Base-by-base conservation (phyloP, 2,797 vertebrate species). In the Iguana delicatissima region DNA sequence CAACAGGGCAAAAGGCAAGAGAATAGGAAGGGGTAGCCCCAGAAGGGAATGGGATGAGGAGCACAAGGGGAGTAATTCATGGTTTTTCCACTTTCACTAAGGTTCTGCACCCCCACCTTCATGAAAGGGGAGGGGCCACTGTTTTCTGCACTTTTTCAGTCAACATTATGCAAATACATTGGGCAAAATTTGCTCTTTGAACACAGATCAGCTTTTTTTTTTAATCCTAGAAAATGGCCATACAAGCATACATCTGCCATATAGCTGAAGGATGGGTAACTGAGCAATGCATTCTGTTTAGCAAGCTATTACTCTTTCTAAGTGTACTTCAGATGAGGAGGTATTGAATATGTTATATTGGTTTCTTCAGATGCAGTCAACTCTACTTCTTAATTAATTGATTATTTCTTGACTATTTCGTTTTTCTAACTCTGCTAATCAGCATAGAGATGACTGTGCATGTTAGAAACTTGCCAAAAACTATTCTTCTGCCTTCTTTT, bases 91-190 rank as follows among this genome's bases (percentile, higher is more conserved):
- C 42, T 42, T 42, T 42, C 42, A 42, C 42, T 42, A 42, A 3
- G 42, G 42, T 42, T 42, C 42, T 42, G 42, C 42, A 42, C 42
- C 42, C 42, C 42, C 42, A 42, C 42, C 42, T 3, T 42, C 42
- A 42, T 42, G 3, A 42, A 42, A n/a, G n/a, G 42, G 42, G 42
- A 42, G 42, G 42, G 42, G 42, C 42, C 42, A 42, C 42, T 86
- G 92, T 80, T 92, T 91, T 92, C 91, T 91, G 89, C 84, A 91
- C 80, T 95, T 94, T 94, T 94, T 89, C 64, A 64, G 46, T 93
- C 55, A 73, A 92, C 85, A 87, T 93, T 92, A 87, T 0, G 0
- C 87, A 92, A 81, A 6, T 76, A 91, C 91, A 91, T 46, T 57
- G 9, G n/a, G 20, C 46, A 92, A 85, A n/a, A 92, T 4, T 55